Evolutionary conservation across 2,797 vertebrate species (phyloP).

Genomic region (Cyprinodon diabolis): DNA sequence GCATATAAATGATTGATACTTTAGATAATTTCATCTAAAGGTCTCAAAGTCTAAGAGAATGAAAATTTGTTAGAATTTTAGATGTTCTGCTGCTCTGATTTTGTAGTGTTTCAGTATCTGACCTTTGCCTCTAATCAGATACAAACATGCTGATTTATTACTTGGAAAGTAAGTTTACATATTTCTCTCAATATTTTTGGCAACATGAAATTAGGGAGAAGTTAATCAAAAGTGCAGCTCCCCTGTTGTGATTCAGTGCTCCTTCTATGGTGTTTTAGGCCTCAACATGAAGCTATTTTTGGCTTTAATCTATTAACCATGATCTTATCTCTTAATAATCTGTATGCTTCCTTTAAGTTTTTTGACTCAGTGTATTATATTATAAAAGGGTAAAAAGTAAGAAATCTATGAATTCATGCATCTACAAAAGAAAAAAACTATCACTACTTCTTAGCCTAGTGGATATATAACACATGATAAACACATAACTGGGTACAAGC

Average conservation of each 20-base stretch:
- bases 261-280: background rate
- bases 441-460: background rate
- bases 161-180: background rate
- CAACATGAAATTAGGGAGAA: background rate
- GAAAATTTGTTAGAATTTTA: background rate
- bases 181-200: background rate
- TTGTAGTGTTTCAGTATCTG: background rate
- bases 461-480: background rate
- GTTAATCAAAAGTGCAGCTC: background rate
- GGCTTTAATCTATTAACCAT: background rate
- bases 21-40: background rate
- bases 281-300: constrained; percentile 3
- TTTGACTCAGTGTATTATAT: background rate
- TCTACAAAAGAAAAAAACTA: background rate
- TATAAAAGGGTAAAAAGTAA: background rate
- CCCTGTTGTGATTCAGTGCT: background rate
- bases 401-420: background rate
- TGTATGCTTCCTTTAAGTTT: background rate
- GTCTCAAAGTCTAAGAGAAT: background rate
- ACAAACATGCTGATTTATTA: background rate
- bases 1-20: background rate
- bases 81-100: background rate
- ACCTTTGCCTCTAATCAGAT: background rate
- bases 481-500: background rate
- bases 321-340: background rate